phyloP scores from a whole-genome alignment of 2,888 invertebrate species.

The Eremobia ochroleuca region DNA sequence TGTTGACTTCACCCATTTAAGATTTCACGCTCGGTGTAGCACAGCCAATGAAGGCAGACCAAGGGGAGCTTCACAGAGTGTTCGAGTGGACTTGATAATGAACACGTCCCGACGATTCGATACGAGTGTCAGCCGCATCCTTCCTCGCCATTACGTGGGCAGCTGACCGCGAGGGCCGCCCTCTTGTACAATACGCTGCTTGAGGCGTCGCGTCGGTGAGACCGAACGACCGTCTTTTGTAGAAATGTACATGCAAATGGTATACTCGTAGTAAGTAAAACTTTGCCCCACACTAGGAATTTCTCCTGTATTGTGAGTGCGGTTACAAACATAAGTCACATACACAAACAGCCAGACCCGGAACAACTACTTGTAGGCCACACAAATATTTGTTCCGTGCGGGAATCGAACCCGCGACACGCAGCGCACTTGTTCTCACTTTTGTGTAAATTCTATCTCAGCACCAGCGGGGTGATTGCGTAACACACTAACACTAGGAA shows the following conservation, averaged over 20 bases:
- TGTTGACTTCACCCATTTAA: constrained; percentile 73
- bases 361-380: too few relatives aligned
- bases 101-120: constrained; percentile 83
- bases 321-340: too few relatives aligned
- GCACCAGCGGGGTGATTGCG: neutral
- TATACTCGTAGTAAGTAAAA: too few relatives aligned
- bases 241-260: neutral
- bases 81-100: constrained; percentile 74
- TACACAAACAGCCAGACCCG: too few relatives aligned
- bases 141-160: constrained; percentile 75
- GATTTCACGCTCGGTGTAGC: constrained; percentile 82
- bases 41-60: constrained; percentile 75
- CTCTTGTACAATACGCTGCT: constrained; percentile 53
- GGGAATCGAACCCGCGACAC: too few relatives aligned
- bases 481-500: neutral
- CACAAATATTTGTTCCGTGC: too few relatives aligned
- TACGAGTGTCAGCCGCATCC: constrained; percentile 83
- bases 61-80: constrained; percentile 63
- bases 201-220: neutral
- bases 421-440: too few relatives aligned
- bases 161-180: constrained; percentile 73
- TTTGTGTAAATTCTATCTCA: neutral
- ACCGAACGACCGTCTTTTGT: neutral
- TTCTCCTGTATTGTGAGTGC: too few relatives aligned
- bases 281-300: too few relatives aligned